Conservation (phyloP, 2,888 invertebrate genomes). For the Cecidostiba fungosa region DNA sequence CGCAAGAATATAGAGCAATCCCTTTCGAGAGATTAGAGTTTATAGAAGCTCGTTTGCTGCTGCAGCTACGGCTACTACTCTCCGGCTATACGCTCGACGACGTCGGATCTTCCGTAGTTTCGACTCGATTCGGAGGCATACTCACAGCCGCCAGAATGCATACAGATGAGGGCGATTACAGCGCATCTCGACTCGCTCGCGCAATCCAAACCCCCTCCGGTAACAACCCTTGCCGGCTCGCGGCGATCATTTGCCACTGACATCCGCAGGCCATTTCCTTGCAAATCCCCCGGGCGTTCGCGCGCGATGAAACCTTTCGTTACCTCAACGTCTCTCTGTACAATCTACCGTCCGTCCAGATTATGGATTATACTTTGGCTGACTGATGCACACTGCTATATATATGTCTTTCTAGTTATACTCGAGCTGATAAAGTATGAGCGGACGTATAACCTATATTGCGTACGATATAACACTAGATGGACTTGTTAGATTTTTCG, state of each 20-base stretch:
- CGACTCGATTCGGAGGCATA: slow-evolving; percentile 62
- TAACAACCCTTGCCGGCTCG: slow-evolving; percentile 63
- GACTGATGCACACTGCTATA: background rate
- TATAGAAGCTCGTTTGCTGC: slow-evolving; percentile 56
- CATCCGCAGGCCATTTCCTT: slow-evolving; percentile 67
- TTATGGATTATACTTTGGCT: slow-evolving; percentile 33
- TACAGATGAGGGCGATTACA: slow-evolving; percentile 70
- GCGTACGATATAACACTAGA: background rate
- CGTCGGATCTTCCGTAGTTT: slow-evolving; percentile 63
- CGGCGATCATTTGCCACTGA: slow-evolving; percentile 69
- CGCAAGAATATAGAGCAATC: slow-evolving; percentile 35
- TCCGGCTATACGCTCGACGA: background rate
- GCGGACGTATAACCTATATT: background rate
- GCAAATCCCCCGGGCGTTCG: slow-evolving; percentile 62
- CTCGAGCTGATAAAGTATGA: background rate
- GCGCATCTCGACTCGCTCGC: slow-evolving; percentile 46
- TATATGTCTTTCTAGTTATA: slow-evolving; percentile 10
- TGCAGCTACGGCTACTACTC: background rate
- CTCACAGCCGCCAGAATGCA: slow-evolving; percentile 65
- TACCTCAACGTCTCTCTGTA: slow-evolving; percentile 6
- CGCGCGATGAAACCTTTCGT: slow-evolving; percentile 53
- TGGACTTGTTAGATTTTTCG: background rate
- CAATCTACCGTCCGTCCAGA: background rate
- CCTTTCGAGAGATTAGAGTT: slow-evolving; percentile 56
- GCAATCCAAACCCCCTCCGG: slow-evolving; percentile 62